Base-by-base conservation (phyloP, 2,888 invertebrate genomes). In the Cynaeus angustus region DNA sequence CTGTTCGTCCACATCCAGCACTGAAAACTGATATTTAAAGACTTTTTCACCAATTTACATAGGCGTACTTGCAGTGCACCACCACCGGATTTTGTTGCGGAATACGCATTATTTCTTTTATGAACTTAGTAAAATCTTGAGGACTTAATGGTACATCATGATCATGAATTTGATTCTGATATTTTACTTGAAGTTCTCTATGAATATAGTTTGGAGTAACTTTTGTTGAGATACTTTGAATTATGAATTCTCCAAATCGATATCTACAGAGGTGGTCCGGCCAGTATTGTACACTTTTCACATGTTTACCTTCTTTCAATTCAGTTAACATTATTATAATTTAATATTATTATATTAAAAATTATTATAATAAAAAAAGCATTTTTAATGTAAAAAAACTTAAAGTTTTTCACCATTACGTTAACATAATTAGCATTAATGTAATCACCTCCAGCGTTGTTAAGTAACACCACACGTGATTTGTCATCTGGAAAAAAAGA, bases 1-100 rank as follows among this genome's bases (percentile, higher is more conserved):
- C 90, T 6, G 90, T 90, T 71, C 89, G 83, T 1, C 90, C 90
- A 16, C 89, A 88, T 2, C 90, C 90, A 64, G 89, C 89, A 80
- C 88, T 88, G 4, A 21, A 55, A n/a, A 3, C 10, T 12, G 3
- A 38, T n/a, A 1, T 10, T 16, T 55, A 7, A 1, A 46, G 6
- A 46, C 7, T 3, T 8, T 46, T 8, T n/a, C 3, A 7, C 3
- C 7, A 46, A 16, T 46, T 10, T 9, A 46, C 1, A 46, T 1
- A 16, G 4, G 10, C 5, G 4, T 43, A 46, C 46, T 16, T 16
- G 46, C 46, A 16, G 8, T 46, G 46, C 8, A 46, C 46, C 6
- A 46, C 46, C 7, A 46, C 16, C 3, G 46, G 46, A 43, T 6
- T 13, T 43, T 43, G 12, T 43, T 6, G 7, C 3, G 9, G 10